Base-by-base conservation (phyloP, 1,140 invertebrate species). In the Rhyzopertha dominica region DNA sequence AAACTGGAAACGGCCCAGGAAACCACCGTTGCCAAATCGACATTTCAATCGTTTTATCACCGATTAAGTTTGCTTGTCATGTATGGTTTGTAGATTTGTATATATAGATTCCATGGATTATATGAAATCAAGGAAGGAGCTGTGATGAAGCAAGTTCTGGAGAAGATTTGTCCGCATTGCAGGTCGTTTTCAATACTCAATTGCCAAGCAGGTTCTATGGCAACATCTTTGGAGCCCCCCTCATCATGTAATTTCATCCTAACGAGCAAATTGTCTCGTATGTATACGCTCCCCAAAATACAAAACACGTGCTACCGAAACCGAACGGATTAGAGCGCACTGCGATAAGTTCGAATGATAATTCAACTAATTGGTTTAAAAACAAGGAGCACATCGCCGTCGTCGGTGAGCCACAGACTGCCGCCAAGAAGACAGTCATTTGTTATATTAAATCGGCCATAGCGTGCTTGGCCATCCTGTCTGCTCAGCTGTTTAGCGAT, bases 401-500 rank as follows among this genome's bases (percentile, higher is more conserved):
- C 47, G 57, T 49, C 58, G 58, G 53, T 44, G 48, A 26, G 42
- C 29, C 38, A 55, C 51, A 62, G 56, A 62, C 61, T 53, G 59
- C 54, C 59, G 51, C 54, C 53, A 54, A 59, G 55, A 63, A 41
- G 49, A 47, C 59, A 54, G 51, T 60, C 61, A 62, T 66, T 66
- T 65, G 61, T 66, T 60, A 66, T 43, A 54, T 51, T 61, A 66
- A 66, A 66, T 66, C 64, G 64, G 64, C 56, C 64, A 61, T 61
- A 49, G 58, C 62, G 55, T 56, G 59, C 51, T 51, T 55, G 55
- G 61, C 56, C 57, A 62, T 62, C 55, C 54, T 58, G 61, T 63
- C 59, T 61, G 59, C 58, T 66, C 64, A 66, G 64, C 64, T 66
- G 64, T 66, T 66, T 66, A 66, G 62, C 54, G 59, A 65, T 59